These are phyloP conservation scores for Catharus minimus DNA, from an alignment of 2,113 vertebrate species.

Conservation along the genomic window DNA sequence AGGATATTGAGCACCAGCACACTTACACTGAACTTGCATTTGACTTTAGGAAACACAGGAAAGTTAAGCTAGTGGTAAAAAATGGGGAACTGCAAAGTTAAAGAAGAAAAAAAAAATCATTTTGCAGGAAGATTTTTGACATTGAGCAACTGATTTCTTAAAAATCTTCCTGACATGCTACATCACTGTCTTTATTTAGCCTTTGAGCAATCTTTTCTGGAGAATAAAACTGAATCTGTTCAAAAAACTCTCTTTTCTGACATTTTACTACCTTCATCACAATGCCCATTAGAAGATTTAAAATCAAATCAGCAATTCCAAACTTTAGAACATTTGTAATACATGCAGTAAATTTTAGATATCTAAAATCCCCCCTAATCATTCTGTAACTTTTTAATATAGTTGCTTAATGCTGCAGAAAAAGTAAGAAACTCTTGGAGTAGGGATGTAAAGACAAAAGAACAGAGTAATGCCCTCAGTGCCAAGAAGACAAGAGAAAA, in stretches of 20 bases:
- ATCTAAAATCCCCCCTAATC: not conserved
- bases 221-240: conserved; percentile 43
- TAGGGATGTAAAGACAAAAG: not conserved
- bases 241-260: not conserved
- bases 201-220: not conserved
- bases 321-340: conserved; percentile 14
- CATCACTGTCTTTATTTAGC: not conserved
- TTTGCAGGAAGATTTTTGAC: not conserved
- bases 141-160: not conserved
- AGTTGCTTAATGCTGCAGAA: not conserved
- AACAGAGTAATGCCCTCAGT: not conserved
- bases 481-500: not conserved
- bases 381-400: not conserved
- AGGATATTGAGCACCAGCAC: not conserved
- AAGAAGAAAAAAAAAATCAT: not conserved
- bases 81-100: not conserved
- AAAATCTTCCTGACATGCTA: not conserved
- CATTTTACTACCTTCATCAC: not conserved
- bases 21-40: conserved; percentile 35
- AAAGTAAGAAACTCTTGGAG: not conserved
- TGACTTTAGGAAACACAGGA: conserved; percentile 44
- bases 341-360: not conserved
- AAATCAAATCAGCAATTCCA: not conserved
- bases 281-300: not conserved
- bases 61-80: conserved; percentile 17